Evolutionary conservation across 2,888 invertebrate species (phyloP).

Genomic region (Thymelicus lineola): DNA sequence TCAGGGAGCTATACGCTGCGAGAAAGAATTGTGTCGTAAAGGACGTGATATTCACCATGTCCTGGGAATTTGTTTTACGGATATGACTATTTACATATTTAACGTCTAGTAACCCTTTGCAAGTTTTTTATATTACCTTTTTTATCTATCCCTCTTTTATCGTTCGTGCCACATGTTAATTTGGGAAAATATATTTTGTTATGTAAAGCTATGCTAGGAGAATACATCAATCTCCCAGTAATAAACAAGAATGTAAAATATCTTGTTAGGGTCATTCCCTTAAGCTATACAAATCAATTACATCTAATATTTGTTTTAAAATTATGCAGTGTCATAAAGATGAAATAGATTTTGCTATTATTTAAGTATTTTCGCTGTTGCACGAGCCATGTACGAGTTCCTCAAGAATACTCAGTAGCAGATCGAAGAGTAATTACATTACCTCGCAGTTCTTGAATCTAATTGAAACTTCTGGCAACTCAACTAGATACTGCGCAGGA

Average conservation of each 20-base stretch:
- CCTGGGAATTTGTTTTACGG: conserved; percentile 4
- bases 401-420: background rate
- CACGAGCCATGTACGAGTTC: too few species aligned
- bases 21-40: conserved; percentile 1
- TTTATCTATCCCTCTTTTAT: background rate
- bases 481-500: conserved; percentile 4
- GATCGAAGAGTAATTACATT: background rate
- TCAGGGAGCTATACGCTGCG: background rate
- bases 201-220: background rate
- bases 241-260: too few species aligned
- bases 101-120: background rate
- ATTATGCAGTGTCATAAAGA: too few species aligned
- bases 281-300: too few species aligned
- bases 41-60: background rate
- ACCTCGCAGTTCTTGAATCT: background rate
- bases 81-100: conserved; percentile 1
- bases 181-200: background rate
- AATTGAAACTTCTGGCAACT: conserved; percentile 10
- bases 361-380: too few species aligned
- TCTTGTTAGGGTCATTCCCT: too few species aligned
- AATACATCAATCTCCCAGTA: too few species aligned
- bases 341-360: too few species aligned
- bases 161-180: background rate
- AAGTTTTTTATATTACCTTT: background rate
- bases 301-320: too few species aligned